Base-by-base conservation (phyloP, 2,888 invertebrate genomes). In the Sinopyrophorus schimmeli region DNA sequence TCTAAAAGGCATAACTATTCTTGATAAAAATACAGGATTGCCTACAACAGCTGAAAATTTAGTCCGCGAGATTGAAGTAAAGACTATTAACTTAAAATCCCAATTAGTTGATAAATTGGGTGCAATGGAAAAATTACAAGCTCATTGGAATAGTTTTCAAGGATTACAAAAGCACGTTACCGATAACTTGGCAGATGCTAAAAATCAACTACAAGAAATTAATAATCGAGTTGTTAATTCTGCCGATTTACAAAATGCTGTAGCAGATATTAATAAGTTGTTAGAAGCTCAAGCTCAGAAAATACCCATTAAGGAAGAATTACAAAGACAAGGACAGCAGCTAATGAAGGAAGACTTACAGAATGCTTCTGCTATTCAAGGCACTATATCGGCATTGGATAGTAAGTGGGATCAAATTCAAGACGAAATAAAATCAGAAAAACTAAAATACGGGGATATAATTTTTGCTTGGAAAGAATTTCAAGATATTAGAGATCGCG, bases 311-410 rank as follows among this genome's bases (percentile, higher is more conserved):
- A 84, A 86, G 64, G 83, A 87, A 55, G 81, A 84, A 56, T 76
- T 92, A n/a, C 82, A 87, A 61, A 83, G 84, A 63, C 86, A 90
- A 75, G 92, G 90, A 1, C 77, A 87, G 41, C 79, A 84, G 61
- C 73, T 92, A 55, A 84, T 92, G 83, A 84, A 87, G 65, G 86
- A 89, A 74, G 87, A 94, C 73, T 84, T 89, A 64, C 80, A 84
- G 38, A 88, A 88, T 58, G 84, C 88, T 72, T 84, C 87, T 0
- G 81, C 83, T 1, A 85, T 92, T 49, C 92, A 93, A 71, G 87
- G 87, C 59, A 83, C 85, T 31, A 72, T 93, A 1, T 78, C 89
- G 1, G 80, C 86, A 1, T 81, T 89, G 26, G 92, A 92, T 64
- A 81, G 84, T 42, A 85, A 84, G 57, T 92, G 89, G 83, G 91